Conservation (phyloP, 1,140 invertebrate species). For the Thaumetopoea pityocampa region DNA sequence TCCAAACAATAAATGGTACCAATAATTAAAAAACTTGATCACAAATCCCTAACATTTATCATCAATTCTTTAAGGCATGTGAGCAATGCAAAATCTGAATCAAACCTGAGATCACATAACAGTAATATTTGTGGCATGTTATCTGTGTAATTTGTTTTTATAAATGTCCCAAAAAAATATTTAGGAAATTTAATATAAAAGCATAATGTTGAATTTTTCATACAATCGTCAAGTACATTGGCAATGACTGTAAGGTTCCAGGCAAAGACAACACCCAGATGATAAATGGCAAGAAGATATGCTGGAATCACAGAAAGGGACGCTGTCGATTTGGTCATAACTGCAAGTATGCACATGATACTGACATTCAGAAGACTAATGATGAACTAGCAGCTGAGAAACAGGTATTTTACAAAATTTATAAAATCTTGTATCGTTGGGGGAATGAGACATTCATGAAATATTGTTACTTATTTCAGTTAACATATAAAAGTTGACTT, state of each 20-base stretch:
- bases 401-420: conserved; percentile 62
- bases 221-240: conserved; percentile 77
- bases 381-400: conserved; percentile 77
- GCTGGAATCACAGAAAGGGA: conserved; percentile 95
- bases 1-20: no score
- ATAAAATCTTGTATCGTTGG: no score
- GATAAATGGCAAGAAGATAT: conserved; percentile 93
- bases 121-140: no score
- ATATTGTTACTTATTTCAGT: no score
- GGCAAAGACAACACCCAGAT: conserved; percentile 82
- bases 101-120: no score
- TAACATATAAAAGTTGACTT: no score
- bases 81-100: no score
- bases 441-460: no score
- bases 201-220: conserved; percentile 47
- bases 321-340: conserved; percentile 93
- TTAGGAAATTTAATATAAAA: conserved; percentile 22
- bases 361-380: conserved; percentile 82
- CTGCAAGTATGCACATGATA: conserved; percentile 94
- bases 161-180: conserved; percentile 1
- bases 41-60: no score
- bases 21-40: no score
- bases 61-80: no score
- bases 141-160: conserved; percentile 2
- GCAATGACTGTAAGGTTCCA: conserved; percentile 77